Conservation (phyloP, 2,797 vertebrate genomes). For the Pipistrellus pygmaeus region DNA sequence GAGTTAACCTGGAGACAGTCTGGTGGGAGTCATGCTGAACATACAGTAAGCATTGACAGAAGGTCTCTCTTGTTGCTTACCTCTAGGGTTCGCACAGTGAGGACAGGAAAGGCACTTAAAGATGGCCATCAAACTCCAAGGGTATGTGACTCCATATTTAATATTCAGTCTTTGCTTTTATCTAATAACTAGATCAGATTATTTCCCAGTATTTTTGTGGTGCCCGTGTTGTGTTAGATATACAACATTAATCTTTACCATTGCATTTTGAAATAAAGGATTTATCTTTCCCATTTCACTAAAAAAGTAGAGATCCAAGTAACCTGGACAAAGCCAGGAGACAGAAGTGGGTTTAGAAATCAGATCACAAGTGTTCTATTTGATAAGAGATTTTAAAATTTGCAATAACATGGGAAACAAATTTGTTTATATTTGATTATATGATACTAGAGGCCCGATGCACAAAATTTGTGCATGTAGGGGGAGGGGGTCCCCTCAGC, state of each 20-base stretch:
- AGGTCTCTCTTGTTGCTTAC: background rate
- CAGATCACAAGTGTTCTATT: background rate
- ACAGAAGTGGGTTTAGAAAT: background rate
- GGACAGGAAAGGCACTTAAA: slow-evolving; percentile 65
- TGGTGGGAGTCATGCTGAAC: background rate
- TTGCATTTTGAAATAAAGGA: background rate
- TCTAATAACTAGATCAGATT: background rate
- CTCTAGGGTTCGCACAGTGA: background rate
- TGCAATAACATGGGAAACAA: background rate
- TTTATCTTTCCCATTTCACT: background rate
- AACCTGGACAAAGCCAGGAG: background rate
- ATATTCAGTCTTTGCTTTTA: background rate
- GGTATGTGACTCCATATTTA: slow-evolving; percentile 60
- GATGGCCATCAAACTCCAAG: fast-evolving
- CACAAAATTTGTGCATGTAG: too few relatives aligned
- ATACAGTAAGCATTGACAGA: background rate
- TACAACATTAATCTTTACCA: background rate
- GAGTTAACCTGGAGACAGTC: background rate
- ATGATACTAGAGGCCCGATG: background rate
- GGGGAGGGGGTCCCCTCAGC: too few relatives aligned
- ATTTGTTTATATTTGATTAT: background rate
- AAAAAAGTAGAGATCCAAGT: background rate
- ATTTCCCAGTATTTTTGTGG: background rate
- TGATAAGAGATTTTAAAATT: background rate
- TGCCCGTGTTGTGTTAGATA: too few relatives aligned